Evolutionary conservation across 2,113 vertebrate genomes (phyloP), one percentile per base, ranked within the genome.

Genomic region (Salvator merianae): DNA sequence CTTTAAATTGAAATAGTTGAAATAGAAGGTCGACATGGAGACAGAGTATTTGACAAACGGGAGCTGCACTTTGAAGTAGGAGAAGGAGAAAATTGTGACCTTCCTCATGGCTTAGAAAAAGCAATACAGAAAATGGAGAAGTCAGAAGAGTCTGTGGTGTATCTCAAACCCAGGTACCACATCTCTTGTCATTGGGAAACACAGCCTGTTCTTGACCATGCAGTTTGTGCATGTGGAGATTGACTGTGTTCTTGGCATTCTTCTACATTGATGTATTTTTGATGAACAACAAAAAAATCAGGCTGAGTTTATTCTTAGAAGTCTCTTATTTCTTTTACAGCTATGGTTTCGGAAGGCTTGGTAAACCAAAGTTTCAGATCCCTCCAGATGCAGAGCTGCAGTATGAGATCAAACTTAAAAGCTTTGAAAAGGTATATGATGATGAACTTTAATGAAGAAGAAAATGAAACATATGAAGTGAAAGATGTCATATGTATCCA

Each of bases 41-140:
- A 93, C 8, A 94, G 91, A 3, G 91, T 97, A 3, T 99, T 99
- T 89, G 98, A 99, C 74, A 94, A 93, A 82, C 95, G 98, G 79
- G 98, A 98, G n/a, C 62, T 99, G 83, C 96, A 91, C 88, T 99
- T 99, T 95, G 98, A 98, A 91, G 90, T 99, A 0, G 98, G 98
- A 9, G 98, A 99, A 85, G 98, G 97, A 22, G 98, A 98, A 26
- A 96, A 88, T 90, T 94, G 97, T 0, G 96, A 97, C 82, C 93
- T 99, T 75, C 98, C 98, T 32, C 83, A 86, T 22, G 99, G 97
- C 22, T 94, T 98, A 90, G 98, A 99, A 95, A 98, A 97, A 87
- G 97, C 97, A 12, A 95, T 99, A 81, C 97, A 97, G 84, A 96
- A 96, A 88, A 99, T 99, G 99, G 98, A 99, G 89, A 97, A 99